Conservation (phyloP, 2,113 vertebrate genomes). For the Malurus melanocephalus region DNA sequence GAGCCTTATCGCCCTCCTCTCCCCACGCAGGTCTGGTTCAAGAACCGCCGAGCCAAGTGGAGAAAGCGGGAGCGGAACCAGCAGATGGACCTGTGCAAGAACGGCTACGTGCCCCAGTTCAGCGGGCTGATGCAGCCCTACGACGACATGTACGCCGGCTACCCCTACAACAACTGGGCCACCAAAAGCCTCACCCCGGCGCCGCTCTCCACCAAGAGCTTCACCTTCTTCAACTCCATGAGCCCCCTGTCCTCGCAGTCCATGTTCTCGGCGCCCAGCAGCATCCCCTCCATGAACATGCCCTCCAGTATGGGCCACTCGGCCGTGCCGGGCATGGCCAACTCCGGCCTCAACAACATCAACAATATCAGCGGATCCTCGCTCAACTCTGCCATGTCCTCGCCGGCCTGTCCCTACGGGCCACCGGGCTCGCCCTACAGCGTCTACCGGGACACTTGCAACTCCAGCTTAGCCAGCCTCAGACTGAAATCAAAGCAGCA, state of each 20-base stretch:
- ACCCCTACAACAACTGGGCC: slow-evolving; percentile 99
- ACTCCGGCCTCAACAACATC: slow-evolving; percentile 92
- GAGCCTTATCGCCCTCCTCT: not conserved
- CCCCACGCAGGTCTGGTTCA: slow-evolving; percentile 91
- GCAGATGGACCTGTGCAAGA: slow-evolving; percentile 98
- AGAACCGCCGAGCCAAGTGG: slow-evolving; percentile 98
- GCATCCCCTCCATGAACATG: slow-evolving; percentile 98
- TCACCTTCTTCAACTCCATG: slow-evolving; percentile 99
- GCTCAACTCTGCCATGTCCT: slow-evolving; percentile 93
- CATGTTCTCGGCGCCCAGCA: slow-evolving; percentile 94
- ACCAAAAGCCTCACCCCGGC: slow-evolving; percentile 92
- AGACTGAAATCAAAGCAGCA: slow-evolving; percentile 98
- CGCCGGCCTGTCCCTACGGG: slow-evolving; percentile 91
- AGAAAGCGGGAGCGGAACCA: slow-evolving; percentile 97
- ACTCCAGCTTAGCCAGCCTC: slow-evolving; percentile 93
- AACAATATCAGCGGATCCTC: slow-evolving; percentile 92
- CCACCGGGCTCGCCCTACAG: slow-evolving; percentile 93
- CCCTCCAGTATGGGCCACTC: slow-evolving; percentile 92
- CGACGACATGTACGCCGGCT: slow-evolving; percentile 95
- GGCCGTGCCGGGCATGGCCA: slow-evolving; percentile 88
- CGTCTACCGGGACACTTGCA: slow-evolving; percentile 98
- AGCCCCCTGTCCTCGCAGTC: slow-evolving; percentile 94
- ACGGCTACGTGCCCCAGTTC: slow-evolving; percentile 98
- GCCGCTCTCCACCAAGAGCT: slow-evolving; percentile 94
- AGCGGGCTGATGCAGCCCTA: slow-evolving; percentile 97